Conservation (phyloP, 2,113 vertebrate species). For the Paradoxurus hermaphroditus region DNA sequence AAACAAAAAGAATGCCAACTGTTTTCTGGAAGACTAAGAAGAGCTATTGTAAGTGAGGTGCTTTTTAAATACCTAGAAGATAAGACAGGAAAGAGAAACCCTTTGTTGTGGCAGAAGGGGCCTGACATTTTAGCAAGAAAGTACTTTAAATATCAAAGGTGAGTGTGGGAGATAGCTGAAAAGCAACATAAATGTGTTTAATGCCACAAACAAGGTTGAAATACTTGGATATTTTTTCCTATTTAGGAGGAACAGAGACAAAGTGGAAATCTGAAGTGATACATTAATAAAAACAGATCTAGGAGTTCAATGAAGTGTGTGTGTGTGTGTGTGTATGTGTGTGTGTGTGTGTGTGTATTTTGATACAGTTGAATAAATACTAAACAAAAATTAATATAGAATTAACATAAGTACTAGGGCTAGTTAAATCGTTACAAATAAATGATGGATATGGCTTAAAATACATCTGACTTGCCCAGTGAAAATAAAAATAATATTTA, state of each 20-base stretch:
- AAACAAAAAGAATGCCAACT: neutral
- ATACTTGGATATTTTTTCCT: neutral
- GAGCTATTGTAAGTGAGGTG: neutral
- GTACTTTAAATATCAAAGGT: slow-evolving; percentile 37
- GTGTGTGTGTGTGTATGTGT: neutral
- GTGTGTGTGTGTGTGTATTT: neutral
- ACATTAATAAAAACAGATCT: neutral
- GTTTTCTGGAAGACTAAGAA: neutral
- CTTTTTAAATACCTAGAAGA: neutral
- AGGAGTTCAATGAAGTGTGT: neutral
- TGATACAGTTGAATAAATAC: neutral
- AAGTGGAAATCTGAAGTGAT: neutral
- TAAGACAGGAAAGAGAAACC: neutral
- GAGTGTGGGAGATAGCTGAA: slow-evolving; percentile 3
- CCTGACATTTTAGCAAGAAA: neutral
- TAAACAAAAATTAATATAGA: neutral
- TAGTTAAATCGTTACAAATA: neutral
- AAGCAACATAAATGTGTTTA: neutral
- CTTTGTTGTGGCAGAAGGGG: neutral
- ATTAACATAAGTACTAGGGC: slow-evolving; percentile 8
- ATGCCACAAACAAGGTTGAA: neutral
- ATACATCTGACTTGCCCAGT: neutral
- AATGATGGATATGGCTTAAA: neutral
- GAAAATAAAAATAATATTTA: neutral
- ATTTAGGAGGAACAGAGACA: neutral